These are phyloP conservation scores for Halichoerus grypus DNA, from an alignment of 2,113 vertebrate genomes.

Conservation along the genomic window DNA sequence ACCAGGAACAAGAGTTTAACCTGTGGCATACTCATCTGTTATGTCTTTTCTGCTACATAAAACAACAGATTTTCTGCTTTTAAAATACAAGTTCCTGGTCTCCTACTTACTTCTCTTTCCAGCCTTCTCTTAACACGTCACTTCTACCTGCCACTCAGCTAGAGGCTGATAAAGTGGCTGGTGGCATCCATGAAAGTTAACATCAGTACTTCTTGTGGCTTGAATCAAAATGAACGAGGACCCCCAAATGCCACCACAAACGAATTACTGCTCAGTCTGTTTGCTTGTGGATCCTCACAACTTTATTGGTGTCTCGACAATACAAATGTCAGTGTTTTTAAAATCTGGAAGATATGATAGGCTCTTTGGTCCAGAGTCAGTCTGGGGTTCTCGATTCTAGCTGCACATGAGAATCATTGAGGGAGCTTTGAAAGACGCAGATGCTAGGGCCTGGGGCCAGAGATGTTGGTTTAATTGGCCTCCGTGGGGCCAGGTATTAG, in stretches of 20 bases:
- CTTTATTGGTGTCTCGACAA: neutral
- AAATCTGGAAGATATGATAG: slow-evolving; percentile 8
- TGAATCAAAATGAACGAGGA: neutral
- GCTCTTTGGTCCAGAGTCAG: neutral
- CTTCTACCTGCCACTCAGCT: neutral
- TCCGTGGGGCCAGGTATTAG: neutral
- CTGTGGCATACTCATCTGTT: neutral
- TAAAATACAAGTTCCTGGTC: slow-evolving; percentile 33
- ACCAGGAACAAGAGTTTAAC: neutral
- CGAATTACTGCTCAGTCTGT: neutral
- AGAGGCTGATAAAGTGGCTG: neutral
- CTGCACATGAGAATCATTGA: neutral
- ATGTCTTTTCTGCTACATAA: neutral
- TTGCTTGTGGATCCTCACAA: slow-evolving; percentile 39
- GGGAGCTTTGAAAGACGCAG: slow-evolving; percentile 6
- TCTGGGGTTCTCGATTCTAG: neutral
- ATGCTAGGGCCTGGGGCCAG: neutral
- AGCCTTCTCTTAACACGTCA: slow-evolving; percentile 57
- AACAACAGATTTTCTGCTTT: slow-evolving; percentile 47
- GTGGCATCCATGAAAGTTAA: neutral
- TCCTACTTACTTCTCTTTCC: slow-evolving; percentile 4
- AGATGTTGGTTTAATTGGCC: neutral
- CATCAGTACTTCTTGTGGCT: neutral
- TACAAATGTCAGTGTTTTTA: slow-evolving; percentile 34
- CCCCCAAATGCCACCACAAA: neutral